phyloP scores from a whole-genome alignment of 2,888 invertebrate species.

The Drosophila paranaensis region DNA sequence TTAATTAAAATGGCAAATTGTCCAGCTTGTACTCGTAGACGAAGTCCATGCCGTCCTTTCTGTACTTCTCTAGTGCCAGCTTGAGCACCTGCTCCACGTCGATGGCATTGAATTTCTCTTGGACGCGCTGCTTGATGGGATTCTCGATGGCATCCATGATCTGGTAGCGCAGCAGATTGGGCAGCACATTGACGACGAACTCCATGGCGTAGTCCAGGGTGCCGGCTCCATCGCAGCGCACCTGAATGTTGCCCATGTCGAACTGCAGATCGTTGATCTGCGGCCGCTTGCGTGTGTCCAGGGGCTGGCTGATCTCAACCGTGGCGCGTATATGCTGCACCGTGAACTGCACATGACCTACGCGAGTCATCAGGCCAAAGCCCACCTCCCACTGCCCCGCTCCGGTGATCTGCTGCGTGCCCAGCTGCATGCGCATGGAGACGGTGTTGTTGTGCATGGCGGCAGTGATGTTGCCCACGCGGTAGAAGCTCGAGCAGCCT shows the following conservation, averaged over 20 bases:
- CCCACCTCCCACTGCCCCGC: conserved; percentile 92
- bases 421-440: conserved; percentile 87
- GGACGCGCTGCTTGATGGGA: conserved; percentile 90
- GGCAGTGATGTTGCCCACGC: conserved; percentile 91
- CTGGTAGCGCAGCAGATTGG: conserved; percentile 94
- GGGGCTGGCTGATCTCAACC: conserved; percentile 89
- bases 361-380: conserved; percentile 88
- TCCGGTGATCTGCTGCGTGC: conserved; percentile 92
- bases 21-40: conserved; percentile 76
- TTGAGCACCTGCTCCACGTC: conserved; percentile 91
- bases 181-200: conserved; percentile 91
- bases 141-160: conserved; percentile 94
- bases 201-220: conserved; percentile 93
- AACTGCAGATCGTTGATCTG: conserved; percentile 90
- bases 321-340: conserved; percentile 91
- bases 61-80: conserved; percentile 89
- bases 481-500: conserved; percentile 92
- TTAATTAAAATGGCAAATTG: background rate
- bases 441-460: conserved; percentile 90
- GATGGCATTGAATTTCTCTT: conserved; percentile 89
- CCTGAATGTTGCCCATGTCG: conserved; percentile 93
- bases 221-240: conserved; percentile 93
- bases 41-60: conserved; percentile 84
- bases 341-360: conserved; percentile 91
- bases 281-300: conserved; percentile 91